Conservation (phyloP, 1,140 invertebrate species). For the Drosophila orosa region DNA sequence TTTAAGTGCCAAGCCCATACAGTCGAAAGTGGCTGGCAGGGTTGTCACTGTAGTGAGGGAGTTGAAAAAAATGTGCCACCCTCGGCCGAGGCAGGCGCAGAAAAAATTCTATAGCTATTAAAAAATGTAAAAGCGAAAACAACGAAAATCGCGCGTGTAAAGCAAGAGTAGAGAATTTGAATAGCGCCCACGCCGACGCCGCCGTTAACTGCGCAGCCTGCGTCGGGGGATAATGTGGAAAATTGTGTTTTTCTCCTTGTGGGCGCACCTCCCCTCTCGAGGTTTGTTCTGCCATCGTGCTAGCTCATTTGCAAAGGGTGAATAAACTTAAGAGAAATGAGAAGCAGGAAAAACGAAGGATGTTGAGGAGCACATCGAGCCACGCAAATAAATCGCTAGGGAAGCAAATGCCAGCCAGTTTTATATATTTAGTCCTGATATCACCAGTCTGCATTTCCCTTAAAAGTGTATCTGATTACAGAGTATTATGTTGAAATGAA, state of each 20-base stretch:
- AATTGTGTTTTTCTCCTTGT: conserved; percentile 65
- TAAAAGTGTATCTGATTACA: conserved; percentile 7
- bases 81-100: conserved; percentile 41
- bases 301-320: conserved; percentile 80
- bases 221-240: conserved; percentile 68
- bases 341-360: conserved; percentile 15
- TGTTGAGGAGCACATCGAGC: conserved; percentile 1
- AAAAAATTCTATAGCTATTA: conserved; percentile 79
- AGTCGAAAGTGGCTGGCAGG: conserved; percentile 61
- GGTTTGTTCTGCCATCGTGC: conserved; percentile 6
- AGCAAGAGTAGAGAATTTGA: conserved; percentile 80
- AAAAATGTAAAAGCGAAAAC: conserved; percentile 83
- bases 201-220: conserved; percentile 31
- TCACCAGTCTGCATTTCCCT: background rate
- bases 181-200: conserved; percentile 59
- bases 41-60: conserved; percentile 49
- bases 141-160: conserved; percentile 81
- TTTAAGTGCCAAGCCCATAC: conserved; percentile 66
- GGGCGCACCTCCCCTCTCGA: conserved; percentile 17
- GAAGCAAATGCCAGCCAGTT: background rate
- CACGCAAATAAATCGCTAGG: conserved; percentile 6
- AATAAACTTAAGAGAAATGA: conserved; percentile 73
- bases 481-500: background rate
- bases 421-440: conserved; percentile 5
- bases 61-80: conserved; percentile 73